Evolutionary conservation across 1,140 invertebrate species (phyloP).

Genomic region (Polypedilum vanderplanki): DNA sequence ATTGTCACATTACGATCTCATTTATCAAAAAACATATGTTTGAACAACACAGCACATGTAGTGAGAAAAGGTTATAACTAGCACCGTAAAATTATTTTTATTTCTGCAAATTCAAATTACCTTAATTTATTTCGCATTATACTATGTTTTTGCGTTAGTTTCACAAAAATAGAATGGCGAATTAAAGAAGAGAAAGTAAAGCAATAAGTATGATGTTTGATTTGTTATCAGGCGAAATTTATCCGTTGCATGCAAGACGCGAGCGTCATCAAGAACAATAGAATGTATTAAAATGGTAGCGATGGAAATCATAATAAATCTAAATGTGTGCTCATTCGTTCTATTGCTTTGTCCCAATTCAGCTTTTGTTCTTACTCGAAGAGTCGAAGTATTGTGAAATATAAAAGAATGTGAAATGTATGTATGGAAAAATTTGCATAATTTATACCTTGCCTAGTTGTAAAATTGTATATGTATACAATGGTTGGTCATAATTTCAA

Average conservation of each 20-base stretch:
- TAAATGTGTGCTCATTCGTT: background rate
- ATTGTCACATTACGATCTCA: too few species aligned
- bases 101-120: background rate
- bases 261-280: constrained; percentile 1
- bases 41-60: background rate
- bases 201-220: background rate
- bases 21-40: background rate
- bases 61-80: background rate
- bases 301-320: constrained; percentile 20
- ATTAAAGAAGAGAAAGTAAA: background rate
- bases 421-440: background rate
- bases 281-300: constrained; percentile 5
- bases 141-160: background rate
- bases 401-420: background rate
- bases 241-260: background rate
- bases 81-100: background rate
- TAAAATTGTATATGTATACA: background rate
- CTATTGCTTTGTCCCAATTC: background rate
- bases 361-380: background rate
- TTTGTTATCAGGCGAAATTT: constrained; percentile 6
- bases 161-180: background rate
- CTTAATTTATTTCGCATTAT: background rate
- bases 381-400: background rate
- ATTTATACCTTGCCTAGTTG: background rate
- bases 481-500: background rate